These are phyloP conservation scores for Meles meles DNA, from an alignment of 2,113 vertebrate species.

Conservation along the genomic window DNA sequence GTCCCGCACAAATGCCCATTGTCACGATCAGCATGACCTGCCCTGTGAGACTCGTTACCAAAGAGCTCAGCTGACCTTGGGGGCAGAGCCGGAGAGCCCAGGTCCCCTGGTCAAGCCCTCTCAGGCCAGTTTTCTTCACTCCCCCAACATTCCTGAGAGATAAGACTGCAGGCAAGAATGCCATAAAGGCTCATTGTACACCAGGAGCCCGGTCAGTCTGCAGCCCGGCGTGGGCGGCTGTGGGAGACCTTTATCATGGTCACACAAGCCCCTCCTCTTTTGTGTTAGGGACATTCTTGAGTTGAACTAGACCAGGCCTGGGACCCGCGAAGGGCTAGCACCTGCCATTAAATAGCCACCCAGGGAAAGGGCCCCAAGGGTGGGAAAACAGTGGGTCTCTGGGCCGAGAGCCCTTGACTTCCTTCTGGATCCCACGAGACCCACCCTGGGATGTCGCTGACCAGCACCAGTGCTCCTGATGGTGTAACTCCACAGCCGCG, in stretches of 20 bases:
- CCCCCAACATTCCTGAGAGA: not conserved
- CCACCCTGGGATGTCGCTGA: not conserved
- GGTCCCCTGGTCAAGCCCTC: not conserved
- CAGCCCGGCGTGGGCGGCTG: not conserved
- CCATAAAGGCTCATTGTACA: not conserved
- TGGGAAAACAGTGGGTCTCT: not conserved
- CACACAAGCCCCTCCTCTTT: not conserved
- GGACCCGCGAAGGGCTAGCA: not conserved
- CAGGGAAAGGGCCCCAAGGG: not conserved
- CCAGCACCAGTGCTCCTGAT: not conserved
- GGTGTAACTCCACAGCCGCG: not conserved
- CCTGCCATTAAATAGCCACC: not conserved
- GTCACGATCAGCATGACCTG: not conserved
- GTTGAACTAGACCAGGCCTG: not conserved
- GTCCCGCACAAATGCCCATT: not conserved
- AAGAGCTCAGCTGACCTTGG: not conserved
- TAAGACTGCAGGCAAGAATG: not conserved
- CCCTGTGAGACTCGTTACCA: not conserved
- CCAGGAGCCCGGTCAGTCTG: rapidly evolving
- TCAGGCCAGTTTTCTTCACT: not conserved
- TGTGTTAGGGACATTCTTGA: not conserved
- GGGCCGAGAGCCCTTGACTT: not conserved
- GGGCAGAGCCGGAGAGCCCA: not conserved
- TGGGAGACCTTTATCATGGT: not conserved
- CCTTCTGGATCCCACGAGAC: not conserved